These are phyloP conservation scores for Heteronetta atricapilla DNA, from an alignment of 2,113 vertebrate species.

Conservation along the genomic window DNA sequence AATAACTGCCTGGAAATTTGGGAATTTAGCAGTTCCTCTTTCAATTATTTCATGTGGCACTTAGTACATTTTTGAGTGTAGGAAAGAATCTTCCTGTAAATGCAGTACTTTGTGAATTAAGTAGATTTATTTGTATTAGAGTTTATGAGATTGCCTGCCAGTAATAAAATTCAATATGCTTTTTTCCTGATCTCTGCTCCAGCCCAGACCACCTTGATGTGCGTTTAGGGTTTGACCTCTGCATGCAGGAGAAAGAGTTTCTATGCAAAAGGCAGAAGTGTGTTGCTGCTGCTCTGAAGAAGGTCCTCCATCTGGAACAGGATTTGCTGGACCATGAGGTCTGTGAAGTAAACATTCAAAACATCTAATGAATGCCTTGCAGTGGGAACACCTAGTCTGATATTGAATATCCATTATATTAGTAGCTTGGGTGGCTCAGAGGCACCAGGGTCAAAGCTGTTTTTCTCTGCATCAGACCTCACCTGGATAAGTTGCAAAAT, in stretches of 20 bases:
- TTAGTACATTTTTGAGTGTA: not conserved
- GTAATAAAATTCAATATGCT: not conserved
- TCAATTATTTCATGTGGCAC: not conserved
- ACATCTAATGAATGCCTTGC: not conserved
- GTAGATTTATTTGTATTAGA: not conserved
- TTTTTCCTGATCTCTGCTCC: not conserved
- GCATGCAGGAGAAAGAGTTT: slow-evolving; percentile 80
- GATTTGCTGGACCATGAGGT: slow-evolving; percentile 77
- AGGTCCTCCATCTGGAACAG: slow-evolving; percentile 73
- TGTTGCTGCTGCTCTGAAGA: slow-evolving; percentile 77
- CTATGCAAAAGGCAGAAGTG: slow-evolving; percentile 77
- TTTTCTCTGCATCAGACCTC: not conserved
- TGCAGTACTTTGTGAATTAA: not conserved
- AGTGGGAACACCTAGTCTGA: not conserved
- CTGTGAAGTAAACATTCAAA: not conserved
- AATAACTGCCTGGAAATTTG: not conserved
- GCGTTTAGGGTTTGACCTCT: slow-evolving; percentile 82
- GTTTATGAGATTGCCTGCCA: not conserved
- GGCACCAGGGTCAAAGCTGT: not conserved
- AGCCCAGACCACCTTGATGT: slow-evolving; percentile 73
- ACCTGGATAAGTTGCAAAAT: not conserved
- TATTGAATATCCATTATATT: not conserved
- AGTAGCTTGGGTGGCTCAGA: not conserved
- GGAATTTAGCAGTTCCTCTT: not conserved
- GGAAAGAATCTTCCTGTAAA: not conserved